phyloP scores from a whole-genome alignment of 2,797 vertebrate genomes.

The Trichosurus vulpecula region DNA sequence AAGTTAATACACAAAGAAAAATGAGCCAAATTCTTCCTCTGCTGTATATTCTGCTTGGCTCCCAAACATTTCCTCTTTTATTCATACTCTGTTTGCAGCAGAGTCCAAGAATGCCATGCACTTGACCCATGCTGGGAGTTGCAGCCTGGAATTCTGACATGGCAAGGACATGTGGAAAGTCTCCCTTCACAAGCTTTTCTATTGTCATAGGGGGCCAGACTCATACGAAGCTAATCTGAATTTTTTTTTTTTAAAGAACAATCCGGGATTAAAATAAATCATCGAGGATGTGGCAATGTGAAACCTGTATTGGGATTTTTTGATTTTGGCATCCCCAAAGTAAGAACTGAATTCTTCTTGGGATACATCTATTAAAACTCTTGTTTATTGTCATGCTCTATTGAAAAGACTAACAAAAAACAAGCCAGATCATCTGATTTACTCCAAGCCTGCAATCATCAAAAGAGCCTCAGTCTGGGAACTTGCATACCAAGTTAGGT shows the following conservation, averaged over 20 bases:
- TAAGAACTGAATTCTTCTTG: slow-evolving; percentile 62
- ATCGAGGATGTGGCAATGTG: slow-evolving; percentile 20
- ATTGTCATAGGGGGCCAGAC: not conserved
- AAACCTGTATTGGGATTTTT: slow-evolving; percentile 6
- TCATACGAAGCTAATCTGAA: not conserved
- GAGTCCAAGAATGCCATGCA: slow-evolving; percentile 29
- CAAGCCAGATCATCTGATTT: slow-evolving; percentile 25
- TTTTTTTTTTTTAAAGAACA: not conserved
- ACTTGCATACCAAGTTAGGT: slow-evolving; percentile 30
- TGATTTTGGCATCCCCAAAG: not conserved
- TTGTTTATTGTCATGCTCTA: slow-evolving; percentile 43
- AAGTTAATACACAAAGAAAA: slow-evolving; percentile 31
- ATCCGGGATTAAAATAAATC: slow-evolving; percentile 1
- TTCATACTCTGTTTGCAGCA: not conserved
- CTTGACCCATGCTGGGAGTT: slow-evolving; percentile 5
- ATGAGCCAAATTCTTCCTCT: slow-evolving; percentile 3
- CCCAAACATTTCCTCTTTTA: slow-evolving; percentile 19
- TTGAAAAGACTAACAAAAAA: slow-evolving; percentile 56
- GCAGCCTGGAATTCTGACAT: not conserved
- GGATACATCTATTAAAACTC: slow-evolving; percentile 11
- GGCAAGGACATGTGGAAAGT: not conserved
- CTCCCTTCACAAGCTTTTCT: not conserved
- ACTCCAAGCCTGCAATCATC: slow-evolving; percentile 46
- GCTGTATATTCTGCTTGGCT: not conserved
- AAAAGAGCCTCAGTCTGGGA: slow-evolving; percentile 37